These are phyloP conservation scores for Chaetops frenatus DNA, from an alignment of 2,113 vertebrate species.

Conservation along the genomic window DNA sequence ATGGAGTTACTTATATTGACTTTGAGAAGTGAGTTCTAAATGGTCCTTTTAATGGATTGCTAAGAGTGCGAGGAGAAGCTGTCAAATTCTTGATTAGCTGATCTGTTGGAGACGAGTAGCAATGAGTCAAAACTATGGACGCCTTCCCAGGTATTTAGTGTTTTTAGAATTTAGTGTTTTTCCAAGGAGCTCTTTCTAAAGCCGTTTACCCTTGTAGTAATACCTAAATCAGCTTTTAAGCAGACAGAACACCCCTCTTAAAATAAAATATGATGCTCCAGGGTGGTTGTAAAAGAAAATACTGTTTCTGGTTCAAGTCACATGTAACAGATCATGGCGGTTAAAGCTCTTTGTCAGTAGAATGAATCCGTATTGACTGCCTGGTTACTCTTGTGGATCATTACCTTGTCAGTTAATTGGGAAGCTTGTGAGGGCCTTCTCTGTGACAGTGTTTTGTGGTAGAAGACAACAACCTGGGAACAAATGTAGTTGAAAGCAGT, in stretches of 20 bases:
- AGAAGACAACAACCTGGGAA: not conserved
- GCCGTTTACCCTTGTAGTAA: not conserved
- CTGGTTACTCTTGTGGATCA: not conserved
- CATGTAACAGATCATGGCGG: not conserved
- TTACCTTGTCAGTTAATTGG: slow-evolving; percentile 32
- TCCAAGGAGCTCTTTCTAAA: not conserved
- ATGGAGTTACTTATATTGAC: not conserved
- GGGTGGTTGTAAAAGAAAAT: slow-evolving; percentile 15
- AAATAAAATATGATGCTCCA: slow-evolving; percentile 10
- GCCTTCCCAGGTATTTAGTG: not conserved
- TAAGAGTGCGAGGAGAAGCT: not conserved
- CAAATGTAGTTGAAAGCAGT: not conserved
- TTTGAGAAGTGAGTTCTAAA: slow-evolving; percentile 4
- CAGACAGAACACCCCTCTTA: not conserved
- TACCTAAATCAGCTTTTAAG: slow-evolving; percentile 16
- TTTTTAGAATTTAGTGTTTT: not conserved
- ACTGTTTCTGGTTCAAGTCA: slow-evolving; percentile 24
- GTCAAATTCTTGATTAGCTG: slow-evolving; percentile 21
- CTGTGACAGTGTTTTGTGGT: not conserved
- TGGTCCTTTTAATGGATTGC: not conserved
- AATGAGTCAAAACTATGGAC: not conserved
- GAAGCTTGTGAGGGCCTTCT: not conserved
- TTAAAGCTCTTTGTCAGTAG: not conserved
- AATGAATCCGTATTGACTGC: not conserved
- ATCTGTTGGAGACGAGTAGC: slow-evolving; percentile 1